phyloP scores from a whole-genome alignment of 2,113 vertebrate species.

The Trogon melanurus region DNA sequence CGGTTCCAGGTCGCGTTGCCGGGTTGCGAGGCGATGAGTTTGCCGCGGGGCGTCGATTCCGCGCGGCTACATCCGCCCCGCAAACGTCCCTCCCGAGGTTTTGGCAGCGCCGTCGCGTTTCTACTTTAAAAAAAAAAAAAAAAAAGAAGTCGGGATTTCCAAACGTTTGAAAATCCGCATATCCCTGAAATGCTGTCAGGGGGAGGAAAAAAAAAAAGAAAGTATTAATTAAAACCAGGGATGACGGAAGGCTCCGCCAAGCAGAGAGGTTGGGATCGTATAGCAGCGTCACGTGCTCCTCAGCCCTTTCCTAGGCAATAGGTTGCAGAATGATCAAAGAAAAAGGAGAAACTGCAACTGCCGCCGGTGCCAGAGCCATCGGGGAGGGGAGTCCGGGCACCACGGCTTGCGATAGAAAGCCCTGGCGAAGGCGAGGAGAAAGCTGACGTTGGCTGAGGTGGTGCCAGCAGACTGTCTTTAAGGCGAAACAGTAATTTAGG shows the following conservation, averaged over 20 bases:
- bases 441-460: not conserved
- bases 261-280: not conserved
- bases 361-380: not conserved
- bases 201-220: too few relatives aligned
- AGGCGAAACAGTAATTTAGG: not conserved
- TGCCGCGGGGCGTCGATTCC: not conserved
- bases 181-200: not conserved
- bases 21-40: fast-evolving
- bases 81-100: not conserved
- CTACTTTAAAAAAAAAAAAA: not conserved
- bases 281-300: not conserved
- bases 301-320: not conserved
- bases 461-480: slow-evolving; percentile 18
- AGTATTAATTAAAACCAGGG: slow-evolving; percentile 9
- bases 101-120: not conserved
- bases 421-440: not conserved
- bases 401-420: not conserved
- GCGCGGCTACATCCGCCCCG: not conserved
- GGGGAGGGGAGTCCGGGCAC: not conserved
- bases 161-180: not conserved
- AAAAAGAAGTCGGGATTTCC: not conserved
- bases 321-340: not conserved
- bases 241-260: fast-evolving
- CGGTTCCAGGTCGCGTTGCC: not conserved
- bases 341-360: not conserved